Conservation (phyloP, 1,140 invertebrate species). For the Adelges cooleyi region DNA sequence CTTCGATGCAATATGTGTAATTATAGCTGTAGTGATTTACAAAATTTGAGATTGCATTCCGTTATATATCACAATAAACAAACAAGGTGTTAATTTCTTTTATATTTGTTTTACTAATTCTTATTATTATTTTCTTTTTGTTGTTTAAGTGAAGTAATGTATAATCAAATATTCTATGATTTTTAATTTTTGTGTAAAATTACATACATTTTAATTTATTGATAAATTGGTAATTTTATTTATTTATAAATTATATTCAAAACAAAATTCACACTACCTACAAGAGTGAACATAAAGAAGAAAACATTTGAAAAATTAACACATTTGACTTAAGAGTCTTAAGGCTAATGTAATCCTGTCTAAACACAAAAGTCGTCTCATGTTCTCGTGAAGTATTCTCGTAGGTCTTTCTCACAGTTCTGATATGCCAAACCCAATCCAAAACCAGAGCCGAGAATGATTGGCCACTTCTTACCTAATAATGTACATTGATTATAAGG, state of each 20-base stretch:
- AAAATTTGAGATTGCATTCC: not conserved
- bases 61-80: not conserved
- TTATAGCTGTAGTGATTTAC: not conserved
- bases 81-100: not conserved
- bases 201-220: too few species aligned
- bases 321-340: not conserved
- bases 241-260: not conserved
- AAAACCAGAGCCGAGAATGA: conserved; percentile 30
- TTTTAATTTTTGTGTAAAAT: not conserved
- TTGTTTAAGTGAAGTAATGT: too few species aligned
- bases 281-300: not conserved
- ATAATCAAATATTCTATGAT: too few species aligned
- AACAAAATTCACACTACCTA: conserved; percentile 12
- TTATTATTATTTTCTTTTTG: too few species aligned
- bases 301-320: not conserved
- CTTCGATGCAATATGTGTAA: not conserved
- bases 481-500: not conserved
- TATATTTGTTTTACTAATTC: not conserved
- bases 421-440: conserved; percentile 31
- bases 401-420: conserved; percentile 30
- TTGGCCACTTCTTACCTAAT: conserved; percentile 30
- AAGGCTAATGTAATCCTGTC: not conserved
- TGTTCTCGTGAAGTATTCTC: conserved; percentile 13
- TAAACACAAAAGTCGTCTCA: not conserved
- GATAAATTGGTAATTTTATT: not conserved